These are phyloP conservation scores for Pimephales promelas DNA, from an alignment of 2,113 vertebrate species.

Conservation along the genomic window DNA sequence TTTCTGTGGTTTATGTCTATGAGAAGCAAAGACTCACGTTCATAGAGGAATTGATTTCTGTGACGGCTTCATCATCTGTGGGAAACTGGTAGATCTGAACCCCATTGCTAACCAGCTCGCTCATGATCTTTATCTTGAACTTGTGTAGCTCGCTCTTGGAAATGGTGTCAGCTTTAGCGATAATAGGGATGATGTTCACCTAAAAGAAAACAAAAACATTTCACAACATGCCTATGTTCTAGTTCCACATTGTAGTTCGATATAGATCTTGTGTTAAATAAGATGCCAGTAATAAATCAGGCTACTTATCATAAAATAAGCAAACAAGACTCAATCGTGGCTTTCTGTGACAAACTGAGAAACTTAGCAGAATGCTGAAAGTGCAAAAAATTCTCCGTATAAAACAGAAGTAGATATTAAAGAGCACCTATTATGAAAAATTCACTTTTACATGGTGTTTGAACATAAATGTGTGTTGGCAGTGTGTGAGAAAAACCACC, in stretches of 20 bases:
- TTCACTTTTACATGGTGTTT: too few relatives aligned
- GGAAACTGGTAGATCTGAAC: slow-evolving; percentile 99
- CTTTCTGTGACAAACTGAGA: too few relatives aligned
- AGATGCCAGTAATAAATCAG: not conserved
- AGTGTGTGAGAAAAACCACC: too few relatives aligned
- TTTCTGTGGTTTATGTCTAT: not conserved
- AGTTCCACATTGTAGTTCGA: too few relatives aligned
- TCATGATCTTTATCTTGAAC: slow-evolving; percentile 99
- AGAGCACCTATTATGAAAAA: too few relatives aligned
- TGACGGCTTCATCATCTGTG: slow-evolving; percentile 90
- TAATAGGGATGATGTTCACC: slow-evolving; percentile 98
- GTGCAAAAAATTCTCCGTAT: too few relatives aligned
- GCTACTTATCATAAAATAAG: not conserved
- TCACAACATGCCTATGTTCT: not conserved
- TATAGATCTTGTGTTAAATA: not conserved
- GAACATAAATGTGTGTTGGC: too few relatives aligned
- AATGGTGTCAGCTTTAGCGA: slow-evolving; percentile 97
- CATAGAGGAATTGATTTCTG: slow-evolving; percentile 96
- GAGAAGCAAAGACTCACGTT: slow-evolving; percentile 77
- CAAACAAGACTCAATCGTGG: not conserved
- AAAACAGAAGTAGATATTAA: too few relatives aligned
- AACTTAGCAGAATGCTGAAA: too few relatives aligned
- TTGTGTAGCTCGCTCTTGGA: slow-evolving; percentile 98
- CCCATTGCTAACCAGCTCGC: slow-evolving; percentile 95
- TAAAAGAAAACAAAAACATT: slow-evolving; percentile 52